Percentiles rank a stretch among this genome's conserved stretches.
Conservation (phyloP, 2,888 invertebrate genomes). For the Meganola albula region DNA sequence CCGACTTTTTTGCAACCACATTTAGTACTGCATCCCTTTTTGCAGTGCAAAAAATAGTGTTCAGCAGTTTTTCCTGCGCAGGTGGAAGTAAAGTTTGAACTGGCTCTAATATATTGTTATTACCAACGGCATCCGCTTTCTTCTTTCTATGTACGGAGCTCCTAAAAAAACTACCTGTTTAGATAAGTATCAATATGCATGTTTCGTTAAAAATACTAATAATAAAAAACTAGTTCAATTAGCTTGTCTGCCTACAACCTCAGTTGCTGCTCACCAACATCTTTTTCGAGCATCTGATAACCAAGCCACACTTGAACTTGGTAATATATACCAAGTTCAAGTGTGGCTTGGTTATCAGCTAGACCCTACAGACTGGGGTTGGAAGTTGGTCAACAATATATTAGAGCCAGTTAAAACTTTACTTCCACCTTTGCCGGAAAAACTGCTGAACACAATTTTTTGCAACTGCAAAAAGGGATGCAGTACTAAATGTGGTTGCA, state of each 20-base stretch:
- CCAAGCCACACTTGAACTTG: too few relatives aligned
- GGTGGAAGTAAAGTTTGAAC: too few relatives aligned
- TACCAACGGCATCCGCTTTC: constrained; percentile 16
- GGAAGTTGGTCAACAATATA: constrained; percentile 14
- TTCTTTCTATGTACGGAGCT: constrained; percentile 15
- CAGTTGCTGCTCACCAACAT: constrained; percentile 20
- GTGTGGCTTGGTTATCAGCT: constrained; percentile 24
- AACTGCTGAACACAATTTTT: constrained; percentile 29
- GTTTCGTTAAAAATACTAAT: constrained; percentile 14
- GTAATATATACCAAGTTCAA: constrained; percentile 25
- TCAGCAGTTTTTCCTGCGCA: too few relatives aligned
- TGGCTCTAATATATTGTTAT: too few relatives aligned
- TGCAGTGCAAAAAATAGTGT: not conserved
- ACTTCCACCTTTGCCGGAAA: constrained; percentile 23
- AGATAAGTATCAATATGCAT: constrained; percentile 14
- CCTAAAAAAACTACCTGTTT: constrained; percentile 6
- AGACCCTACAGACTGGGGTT: constrained; percentile 24
- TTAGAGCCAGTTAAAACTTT: constrained; percentile 14
- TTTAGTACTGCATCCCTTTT: not conserved
- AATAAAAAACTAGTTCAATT: constrained; percentile 17
- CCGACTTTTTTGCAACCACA: not conserved
- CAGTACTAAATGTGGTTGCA: constrained; percentile 24
- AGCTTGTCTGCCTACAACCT: constrained; percentile 17
- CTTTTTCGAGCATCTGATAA: constrained; percentile 20
- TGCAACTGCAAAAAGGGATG: constrained; percentile 28